phyloP scores from a whole-genome alignment of 2,113 vertebrate species.

The Mugil cephalus region DNA sequence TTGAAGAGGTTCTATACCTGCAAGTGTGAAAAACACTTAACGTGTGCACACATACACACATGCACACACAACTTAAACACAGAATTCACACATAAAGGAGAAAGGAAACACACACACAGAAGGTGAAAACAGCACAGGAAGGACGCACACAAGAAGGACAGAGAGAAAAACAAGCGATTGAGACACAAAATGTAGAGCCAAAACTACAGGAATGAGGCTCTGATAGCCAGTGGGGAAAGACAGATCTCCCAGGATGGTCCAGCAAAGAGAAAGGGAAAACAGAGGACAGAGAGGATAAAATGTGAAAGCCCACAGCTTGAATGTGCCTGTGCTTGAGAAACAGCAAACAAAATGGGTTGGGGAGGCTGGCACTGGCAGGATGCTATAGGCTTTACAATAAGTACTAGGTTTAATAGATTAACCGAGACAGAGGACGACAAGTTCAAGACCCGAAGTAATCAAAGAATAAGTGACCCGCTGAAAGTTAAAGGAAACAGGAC shows the following conservation, averaged over 20 bases:
- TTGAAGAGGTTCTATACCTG: too few species aligned
- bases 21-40: too few species aligned
- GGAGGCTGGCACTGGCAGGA: not conserved
- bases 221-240: not conserved
- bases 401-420: not conserved
- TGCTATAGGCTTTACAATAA: not conserved
- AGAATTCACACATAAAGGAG: not conserved
- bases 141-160: not conserved
- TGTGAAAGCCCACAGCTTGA: not conserved
- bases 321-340: not conserved
- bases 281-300: not conserved
- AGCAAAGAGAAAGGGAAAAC: not conserved
- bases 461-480: not conserved
- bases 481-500: not conserved
- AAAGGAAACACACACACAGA: not conserved
- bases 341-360: slow-evolving; percentile 1
- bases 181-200: not conserved
- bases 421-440: not conserved
- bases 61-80: not conserved
- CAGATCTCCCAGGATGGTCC: slow-evolving; percentile 1
- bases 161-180: not conserved
- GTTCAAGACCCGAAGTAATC: not conserved
- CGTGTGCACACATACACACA: too few species aligned
- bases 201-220: slow-evolving; percentile 12
- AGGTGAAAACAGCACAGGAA: not conserved